phyloP scores from a whole-genome alignment of 2,113 vertebrate genomes.

The Puffinus mauretanicus region DNA sequence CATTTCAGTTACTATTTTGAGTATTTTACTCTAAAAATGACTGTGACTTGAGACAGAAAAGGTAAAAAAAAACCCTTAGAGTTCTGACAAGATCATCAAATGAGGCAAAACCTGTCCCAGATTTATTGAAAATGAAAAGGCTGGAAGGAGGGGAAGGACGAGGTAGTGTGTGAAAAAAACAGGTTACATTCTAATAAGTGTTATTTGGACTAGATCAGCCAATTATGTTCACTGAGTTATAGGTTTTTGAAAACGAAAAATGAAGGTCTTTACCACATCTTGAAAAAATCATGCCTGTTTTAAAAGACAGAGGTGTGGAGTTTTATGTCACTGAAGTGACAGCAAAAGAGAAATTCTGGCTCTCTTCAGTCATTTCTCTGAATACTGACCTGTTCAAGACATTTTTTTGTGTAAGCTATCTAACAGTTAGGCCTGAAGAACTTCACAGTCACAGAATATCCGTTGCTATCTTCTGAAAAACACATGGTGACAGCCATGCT shows the following conservation, averaged over 20 bases:
- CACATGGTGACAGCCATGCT: neutral
- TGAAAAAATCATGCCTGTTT: neutral
- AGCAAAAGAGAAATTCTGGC: neutral
- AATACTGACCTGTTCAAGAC: neutral
- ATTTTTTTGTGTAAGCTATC: neutral
- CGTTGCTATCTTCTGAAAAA: neutral
- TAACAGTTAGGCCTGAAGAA: neutral
- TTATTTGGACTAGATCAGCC: neutral
- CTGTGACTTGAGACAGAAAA: neutral
- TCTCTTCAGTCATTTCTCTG: neutral
- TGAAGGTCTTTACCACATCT: neutral
- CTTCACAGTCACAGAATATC: neutral
- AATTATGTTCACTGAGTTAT: neutral
- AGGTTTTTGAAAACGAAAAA: neutral
- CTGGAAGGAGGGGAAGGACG: neutral
- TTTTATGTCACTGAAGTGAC: neutral
- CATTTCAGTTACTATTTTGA: neutral
- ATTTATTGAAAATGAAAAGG: neutral
- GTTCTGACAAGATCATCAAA: neutral
- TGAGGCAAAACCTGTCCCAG: neutral
- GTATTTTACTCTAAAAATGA: neutral
- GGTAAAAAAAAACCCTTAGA: neutral
- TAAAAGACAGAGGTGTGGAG: neutral
- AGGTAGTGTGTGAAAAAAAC: neutral
- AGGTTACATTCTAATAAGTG: neutral